phyloP scores from a whole-genome alignment of 2,113 vertebrate species.

The Pteronura brasiliensis region DNA sequence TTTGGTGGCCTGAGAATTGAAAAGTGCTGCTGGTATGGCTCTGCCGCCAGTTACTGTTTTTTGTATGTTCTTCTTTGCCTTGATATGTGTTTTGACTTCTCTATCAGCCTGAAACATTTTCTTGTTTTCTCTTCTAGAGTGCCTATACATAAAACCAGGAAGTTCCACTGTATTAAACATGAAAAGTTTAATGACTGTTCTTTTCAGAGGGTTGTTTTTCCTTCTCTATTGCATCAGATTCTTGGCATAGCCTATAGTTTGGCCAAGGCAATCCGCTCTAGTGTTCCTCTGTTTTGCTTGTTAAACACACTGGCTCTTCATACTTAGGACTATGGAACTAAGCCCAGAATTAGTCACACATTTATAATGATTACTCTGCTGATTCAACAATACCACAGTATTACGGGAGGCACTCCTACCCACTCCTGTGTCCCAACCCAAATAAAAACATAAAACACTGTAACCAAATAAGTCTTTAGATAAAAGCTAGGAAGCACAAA shows the following conservation, averaged over 20 bases:
- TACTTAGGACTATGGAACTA: conserved; percentile 44
- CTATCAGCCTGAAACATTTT: neutral
- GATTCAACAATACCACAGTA: conserved; percentile 24
- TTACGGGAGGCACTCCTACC: neutral
- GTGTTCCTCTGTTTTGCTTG: conserved; percentile 42
- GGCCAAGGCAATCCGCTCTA: conserved; percentile 19
- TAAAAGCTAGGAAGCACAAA: conserved; percentile 40
- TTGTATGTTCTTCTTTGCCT: neutral
- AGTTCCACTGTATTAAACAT: conserved; percentile 37
- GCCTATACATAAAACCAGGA: conserved; percentile 22
- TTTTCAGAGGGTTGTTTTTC: conserved; percentile 18
- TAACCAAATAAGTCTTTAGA: conserved; percentile 29
- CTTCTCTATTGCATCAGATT: conserved; percentile 59
- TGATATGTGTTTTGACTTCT: conserved; percentile 16
- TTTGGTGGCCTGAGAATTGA: neutral
- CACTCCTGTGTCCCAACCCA: conserved; percentile 9
- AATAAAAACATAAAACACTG: conserved; percentile 44
- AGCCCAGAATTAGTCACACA: conserved; percentile 56
- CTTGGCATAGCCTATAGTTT: conserved; percentile 47
- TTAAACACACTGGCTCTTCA: conserved; percentile 53
- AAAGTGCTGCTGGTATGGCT: conserved; percentile 6
- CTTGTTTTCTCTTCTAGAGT: neutral
- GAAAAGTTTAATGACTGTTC: neutral
- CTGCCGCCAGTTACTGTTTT: neutral
- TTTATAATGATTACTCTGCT: conserved; percentile 58